Evolutionary conservation across 2,797 vertebrate genomes (phyloP), one percentile per base, ranked within the genome.

Genomic region (Cheracebus regulus): DNA sequence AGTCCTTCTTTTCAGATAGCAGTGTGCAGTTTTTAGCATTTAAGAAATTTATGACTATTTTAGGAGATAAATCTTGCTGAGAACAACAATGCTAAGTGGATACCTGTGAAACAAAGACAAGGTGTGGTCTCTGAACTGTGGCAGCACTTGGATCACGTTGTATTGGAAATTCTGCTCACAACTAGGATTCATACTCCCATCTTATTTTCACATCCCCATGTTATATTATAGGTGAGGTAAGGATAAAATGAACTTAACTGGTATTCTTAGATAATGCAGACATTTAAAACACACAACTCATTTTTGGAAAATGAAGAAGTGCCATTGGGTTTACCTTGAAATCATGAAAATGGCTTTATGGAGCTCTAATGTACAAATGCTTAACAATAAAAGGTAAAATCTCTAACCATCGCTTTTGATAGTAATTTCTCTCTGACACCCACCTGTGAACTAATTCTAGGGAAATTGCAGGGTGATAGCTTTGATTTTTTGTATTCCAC

Each of bases 381-480:
- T 81, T 58, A 39, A 26, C 24, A 39, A 44, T 17, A 30, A 30
- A 58, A 82, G 26, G 50, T n/a, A 67, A 67, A 67, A n/a, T 13
- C 13, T 82, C 36, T 58, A 30, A 17, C 20, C 13, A 2, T 41
- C n/a, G 75, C 46, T 67, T 82, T 61, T 22, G 2, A 2, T 4
- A 24, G 9, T 14, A 22, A 22, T 28, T 20, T 17, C 22, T 64
- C 19, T 30, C 24, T 1, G 5, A 26, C 1, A 10, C 13, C 4
- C 2, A 22, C 6, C 3, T 3, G 22, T 22, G 17, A 67, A 24
- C 26, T 7, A 75, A 64, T 26, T 19, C 6, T 2, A 13, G 11
- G 28, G 13, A 0, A 61, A 15, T 12, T 15, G 3, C 1, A 58
- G n/a, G 17, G 22, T 6, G 11, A 28, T 1, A 33, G 7, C 1